A percentile compares a stretch with the other conserved stretches of the same genome.
Conservation (phyloP, 2,113 vertebrate genomes). For the Peromyscus californicus region DNA sequence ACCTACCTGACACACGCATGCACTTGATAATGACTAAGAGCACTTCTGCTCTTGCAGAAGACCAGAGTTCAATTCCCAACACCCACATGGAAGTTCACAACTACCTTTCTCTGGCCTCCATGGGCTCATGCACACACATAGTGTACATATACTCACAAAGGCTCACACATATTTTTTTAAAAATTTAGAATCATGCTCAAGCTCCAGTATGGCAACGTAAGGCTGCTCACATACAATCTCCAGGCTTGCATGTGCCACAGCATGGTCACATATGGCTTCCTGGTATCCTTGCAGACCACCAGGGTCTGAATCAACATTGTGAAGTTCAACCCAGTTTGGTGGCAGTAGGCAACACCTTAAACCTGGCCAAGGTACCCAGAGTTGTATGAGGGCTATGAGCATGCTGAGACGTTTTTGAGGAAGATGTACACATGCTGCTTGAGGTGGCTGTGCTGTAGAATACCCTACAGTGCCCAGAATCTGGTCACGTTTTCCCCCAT, state of each 20-base stretch:
- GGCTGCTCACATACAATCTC: background rate
- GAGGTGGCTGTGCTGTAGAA: slow-evolving; percentile 95
- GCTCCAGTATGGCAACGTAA: background rate
- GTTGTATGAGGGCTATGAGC: slow-evolving; percentile 87
- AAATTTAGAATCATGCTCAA: background rate
- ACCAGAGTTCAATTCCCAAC: background rate
- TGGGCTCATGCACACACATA: background rate
- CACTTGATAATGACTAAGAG: background rate
- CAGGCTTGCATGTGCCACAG: no score
- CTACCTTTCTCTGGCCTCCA: background rate
- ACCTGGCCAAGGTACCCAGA: slow-evolving; percentile 89
- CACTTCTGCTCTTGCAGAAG: background rate
- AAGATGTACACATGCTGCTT: slow-evolving; percentile 91
- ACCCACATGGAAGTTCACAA: background rate
- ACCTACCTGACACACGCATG: background rate
- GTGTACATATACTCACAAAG: background rate
- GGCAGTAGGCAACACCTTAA: slow-evolving; percentile 90
- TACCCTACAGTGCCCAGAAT: slow-evolving; percentile 92
- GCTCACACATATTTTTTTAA: background rate
- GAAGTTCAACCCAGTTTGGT: slow-evolving; percentile 92
- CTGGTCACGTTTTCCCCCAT: slow-evolving; percentile 93
- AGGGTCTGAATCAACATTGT: slow-evolving; percentile 92
- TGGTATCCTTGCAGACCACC: slow-evolving; percentile 87
- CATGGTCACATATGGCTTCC: no score
- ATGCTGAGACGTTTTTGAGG: slow-evolving; percentile 92